Evolutionary conservation across 2,797 vertebrate species (phyloP), one percentile per base, ranked within the genome.

Genomic region (Adrianichthys oophorus): DNA sequence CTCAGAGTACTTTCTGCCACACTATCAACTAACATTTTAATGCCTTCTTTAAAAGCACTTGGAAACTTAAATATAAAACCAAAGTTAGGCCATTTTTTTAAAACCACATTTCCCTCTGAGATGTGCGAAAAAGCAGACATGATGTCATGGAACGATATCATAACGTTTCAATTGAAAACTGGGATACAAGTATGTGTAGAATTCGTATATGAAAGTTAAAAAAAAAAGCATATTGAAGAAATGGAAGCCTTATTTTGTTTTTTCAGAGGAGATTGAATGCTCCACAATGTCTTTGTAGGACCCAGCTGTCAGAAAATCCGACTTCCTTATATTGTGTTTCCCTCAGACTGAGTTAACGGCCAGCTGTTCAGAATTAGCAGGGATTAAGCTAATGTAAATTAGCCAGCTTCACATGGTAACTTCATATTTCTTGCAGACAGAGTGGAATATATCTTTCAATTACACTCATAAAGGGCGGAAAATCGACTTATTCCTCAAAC

Each of bases 41-140:
- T 42, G 63, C 21, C 13, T 43, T 13, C n/a, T 63, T 87, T 70
- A 71, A 73, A 73, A 60, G 41, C 58, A 76, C 69, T 68, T 70
- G 70, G 69, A 84, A 81, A 65, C 42, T 63, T 47, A 48, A 72
- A 83, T 70, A 79, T 66, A 40, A 84, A 85, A 65, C 60, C 62
- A 78, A 85, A 76, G 83, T n/a, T n/a, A 86, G 87, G 2, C 58
- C 70, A 79, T 85, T 62, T 46, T 83, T 65, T 86, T 85, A 85
- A 85, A 29, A 52, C 51, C 48, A 61, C 56, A 76, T 65, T 83
- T 62, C 62, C 55, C 6, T 61, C 61, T 62, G 37, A 74, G 65
- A 71, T 64, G 55, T 64, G 67, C 66, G 70, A 74, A 80, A 73
- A 68, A 24, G 68, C 55, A 84, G 78, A 87, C 78, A 74, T 83